These are phyloP conservation scores for Caretta caretta DNA, from an alignment of 2,113 vertebrate genomes.

Conservation along the genomic window DNA sequence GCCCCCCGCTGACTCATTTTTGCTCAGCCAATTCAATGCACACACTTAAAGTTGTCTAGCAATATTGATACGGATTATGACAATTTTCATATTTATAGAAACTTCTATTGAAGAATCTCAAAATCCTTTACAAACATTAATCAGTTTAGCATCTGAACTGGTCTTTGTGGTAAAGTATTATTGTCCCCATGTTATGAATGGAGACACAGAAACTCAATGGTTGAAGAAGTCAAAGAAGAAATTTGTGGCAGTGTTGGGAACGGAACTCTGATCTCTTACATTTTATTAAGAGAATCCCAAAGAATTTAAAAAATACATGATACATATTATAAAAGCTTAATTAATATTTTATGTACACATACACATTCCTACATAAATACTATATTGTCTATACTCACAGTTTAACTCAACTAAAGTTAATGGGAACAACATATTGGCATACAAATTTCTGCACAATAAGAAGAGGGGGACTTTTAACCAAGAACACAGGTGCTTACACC, in stretches of 20 bases:
- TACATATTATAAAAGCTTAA: background rate
- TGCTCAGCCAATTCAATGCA: background rate
- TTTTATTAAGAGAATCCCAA: background rate
- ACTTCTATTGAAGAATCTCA: background rate
- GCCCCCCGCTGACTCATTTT: background rate
- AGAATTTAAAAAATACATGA: background rate
- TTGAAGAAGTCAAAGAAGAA: background rate
- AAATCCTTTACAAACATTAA: background rate
- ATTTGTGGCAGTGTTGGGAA: background rate
- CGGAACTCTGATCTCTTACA: background rate
- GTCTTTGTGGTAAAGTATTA: rapidly evolving
- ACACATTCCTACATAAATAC: background rate
- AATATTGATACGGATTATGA: background rate
- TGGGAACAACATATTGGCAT: background rate
- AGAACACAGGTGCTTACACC: background rate
- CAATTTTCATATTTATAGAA: background rate
- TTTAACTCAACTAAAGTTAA: background rate
- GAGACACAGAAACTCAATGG: background rate
- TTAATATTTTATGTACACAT: background rate
- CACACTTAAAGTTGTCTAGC: background rate
- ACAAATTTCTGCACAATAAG: background rate
- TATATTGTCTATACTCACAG: background rate
- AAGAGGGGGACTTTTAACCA: background rate
- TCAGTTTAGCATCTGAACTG: rapidly evolving
- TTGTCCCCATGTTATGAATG: background rate